These are phyloP conservation scores for Drosophila vallismaia DNA, from an alignment of 2,888 invertebrate species.

Conservation along the genomic window DNA sequence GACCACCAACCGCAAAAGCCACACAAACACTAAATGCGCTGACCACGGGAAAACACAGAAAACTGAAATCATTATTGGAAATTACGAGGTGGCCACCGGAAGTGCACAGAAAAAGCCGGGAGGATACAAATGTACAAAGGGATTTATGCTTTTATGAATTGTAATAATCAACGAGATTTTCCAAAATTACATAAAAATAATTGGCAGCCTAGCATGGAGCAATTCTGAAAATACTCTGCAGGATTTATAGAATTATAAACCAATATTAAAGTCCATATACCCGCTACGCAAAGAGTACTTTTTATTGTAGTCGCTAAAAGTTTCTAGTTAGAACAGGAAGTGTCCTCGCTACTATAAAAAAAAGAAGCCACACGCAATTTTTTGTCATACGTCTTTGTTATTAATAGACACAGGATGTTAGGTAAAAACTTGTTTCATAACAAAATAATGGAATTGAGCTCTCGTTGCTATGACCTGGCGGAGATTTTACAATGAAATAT, in stretches of 20 bases:
- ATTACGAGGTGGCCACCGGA: slow-evolving; percentile 34
- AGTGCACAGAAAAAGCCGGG: background rate
- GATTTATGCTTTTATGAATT: slow-evolving; percentile 29
- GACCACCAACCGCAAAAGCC: slow-evolving; percentile 59
- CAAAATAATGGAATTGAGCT: slow-evolving; percentile 2
- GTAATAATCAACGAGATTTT: slow-evolving; percentile 25
- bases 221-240: background rate
- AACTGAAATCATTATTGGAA: slow-evolving; percentile 45
- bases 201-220: background rate
- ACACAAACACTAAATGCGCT: slow-evolving; percentile 52
- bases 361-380: background rate
- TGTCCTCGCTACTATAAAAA: background rate
- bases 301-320: background rate
- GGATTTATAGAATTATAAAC: no score
- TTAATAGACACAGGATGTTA: slow-evolving; percentile 3
- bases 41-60: slow-evolving; percentile 33
- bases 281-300: background rate
- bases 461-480: background rate
- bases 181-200: slow-evolving; percentile 3
- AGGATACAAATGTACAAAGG: background rate
- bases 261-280: background rate
- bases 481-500: background rate
- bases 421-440: background rate
- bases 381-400: background rate
- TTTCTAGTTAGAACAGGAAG: background rate